Evolutionary conservation across 1,140 invertebrate genomes (phyloP), one percentile per base, ranked within the genome.

Genomic region (Drosophila albomicans): DNA sequence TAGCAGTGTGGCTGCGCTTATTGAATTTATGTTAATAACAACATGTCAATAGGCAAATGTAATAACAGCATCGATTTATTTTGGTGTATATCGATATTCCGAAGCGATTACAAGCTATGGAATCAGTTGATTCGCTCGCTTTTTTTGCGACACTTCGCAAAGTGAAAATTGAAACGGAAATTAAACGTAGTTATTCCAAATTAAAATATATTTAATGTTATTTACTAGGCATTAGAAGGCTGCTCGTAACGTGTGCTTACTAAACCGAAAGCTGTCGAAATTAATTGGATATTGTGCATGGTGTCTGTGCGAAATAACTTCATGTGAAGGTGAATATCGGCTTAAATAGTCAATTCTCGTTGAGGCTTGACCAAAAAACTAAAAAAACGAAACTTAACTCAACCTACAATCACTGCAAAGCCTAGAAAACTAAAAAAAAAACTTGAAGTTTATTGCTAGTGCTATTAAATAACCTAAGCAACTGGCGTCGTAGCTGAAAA

Each of bases 381-480:
- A 16, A 25, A 57, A 76, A 78, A 51, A 10, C 16, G 49, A 59
- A 66, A 43, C 7, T 4, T 48, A 56, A 61, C 30, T 65, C 43
- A 74, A 66, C 74, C 70, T 68, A 77, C 86, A 79, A 77, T 81
- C 69, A 59, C 62, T 54, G 32, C 0, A 8, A 6, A 32, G 20
- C 32, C 5, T 7, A 5, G 1, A 7, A 52, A 28, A 54, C 66
- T 20, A 75, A 90, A 82, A 76, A 48, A 51, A 74, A 76, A 91
- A 87, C 73, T 81, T 90, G 87, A 90, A 90, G 88, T 90, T 90
- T 90, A 91, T 87, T 90, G 82, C 87, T 90, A 82, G 61, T 75
- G 57, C 86, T 65, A 81, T 80, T 77, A 82, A 82, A 77, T 66
- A 62, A 65, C 43, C 68, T 52, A 66, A 66, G 32, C 54, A 76